Evolutionary conservation across 2,113 vertebrate species (phyloP).

Genomic region (Ciconia boyciana): DNA sequence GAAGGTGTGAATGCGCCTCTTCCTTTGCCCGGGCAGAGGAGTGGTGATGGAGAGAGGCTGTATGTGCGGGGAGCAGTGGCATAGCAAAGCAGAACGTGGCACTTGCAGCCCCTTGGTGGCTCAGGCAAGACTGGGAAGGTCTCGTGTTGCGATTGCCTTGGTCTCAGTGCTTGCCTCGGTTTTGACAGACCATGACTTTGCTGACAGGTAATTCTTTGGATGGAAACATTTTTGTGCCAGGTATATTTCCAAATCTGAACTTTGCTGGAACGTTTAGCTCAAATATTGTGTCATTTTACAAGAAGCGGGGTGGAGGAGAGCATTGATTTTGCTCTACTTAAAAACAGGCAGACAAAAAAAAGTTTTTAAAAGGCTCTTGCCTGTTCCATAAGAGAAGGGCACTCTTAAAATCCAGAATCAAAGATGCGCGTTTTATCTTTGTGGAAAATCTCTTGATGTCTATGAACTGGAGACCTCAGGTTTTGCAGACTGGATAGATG

Average conservation of each 20-base stretch:
- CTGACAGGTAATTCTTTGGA: background rate
- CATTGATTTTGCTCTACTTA: background rate
- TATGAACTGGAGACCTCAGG: background rate
- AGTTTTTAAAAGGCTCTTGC: background rate
- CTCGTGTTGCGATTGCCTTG: background rate
- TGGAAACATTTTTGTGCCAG: background rate
- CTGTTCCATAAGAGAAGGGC: background rate
- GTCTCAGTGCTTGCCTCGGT: background rate
- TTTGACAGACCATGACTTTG: background rate
- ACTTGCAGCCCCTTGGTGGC: background rate
- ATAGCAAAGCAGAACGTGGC: background rate
- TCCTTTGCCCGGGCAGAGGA: background rate
- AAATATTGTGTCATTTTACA: background rate
- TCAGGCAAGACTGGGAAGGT: background rate
- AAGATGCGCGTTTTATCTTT: background rate
- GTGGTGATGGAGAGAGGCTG: background rate
- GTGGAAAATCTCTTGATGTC: background rate
- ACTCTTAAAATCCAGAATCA: background rate
- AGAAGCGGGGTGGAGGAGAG: background rate
- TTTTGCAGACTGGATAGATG: background rate
- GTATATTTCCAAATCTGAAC: background rate
- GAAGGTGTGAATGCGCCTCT: background rate
- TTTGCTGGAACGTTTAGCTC: background rate
- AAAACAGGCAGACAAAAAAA: background rate
- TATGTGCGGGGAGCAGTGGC: accelerated